Conservation (phyloP, 1,140 invertebrate genomes). For the Neotoxoptera formosana region DNA sequence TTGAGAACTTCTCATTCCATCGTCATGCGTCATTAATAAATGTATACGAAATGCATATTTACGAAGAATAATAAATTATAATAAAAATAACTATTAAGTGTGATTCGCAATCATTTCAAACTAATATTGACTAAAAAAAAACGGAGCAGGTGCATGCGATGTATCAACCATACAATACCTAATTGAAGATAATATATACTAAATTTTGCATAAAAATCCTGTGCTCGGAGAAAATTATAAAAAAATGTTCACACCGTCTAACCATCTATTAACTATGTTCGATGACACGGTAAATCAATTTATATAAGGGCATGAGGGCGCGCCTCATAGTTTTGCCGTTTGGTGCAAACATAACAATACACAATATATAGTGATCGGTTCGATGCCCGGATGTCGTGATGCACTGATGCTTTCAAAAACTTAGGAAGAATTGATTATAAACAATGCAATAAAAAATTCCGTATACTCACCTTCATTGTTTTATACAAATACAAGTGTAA, state of each 20-base stretch:
- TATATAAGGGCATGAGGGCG: background rate
- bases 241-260: background rate
- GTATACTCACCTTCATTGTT: no score
- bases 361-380: background rate
- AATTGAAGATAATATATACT: background rate
- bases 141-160: background rate
- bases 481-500: no score
- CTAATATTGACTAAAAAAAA: background rate
- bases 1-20: background rate
- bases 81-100: background rate
- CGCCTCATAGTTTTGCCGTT: background rate
- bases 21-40: background rate
- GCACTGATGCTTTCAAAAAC: no score
- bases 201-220: background rate
- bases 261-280: background rate
- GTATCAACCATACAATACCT: no score
- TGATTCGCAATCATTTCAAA: background rate
- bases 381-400: no score
- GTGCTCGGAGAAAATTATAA: background rate
- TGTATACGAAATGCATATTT: background rate
- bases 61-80: background rate
- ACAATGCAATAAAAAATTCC: no score
- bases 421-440: no score
- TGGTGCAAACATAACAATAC: background rate
- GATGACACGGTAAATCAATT: background rate